Conservation (phyloP, 1,140 invertebrate species). For the Xylocopa sonorina region DNA sequence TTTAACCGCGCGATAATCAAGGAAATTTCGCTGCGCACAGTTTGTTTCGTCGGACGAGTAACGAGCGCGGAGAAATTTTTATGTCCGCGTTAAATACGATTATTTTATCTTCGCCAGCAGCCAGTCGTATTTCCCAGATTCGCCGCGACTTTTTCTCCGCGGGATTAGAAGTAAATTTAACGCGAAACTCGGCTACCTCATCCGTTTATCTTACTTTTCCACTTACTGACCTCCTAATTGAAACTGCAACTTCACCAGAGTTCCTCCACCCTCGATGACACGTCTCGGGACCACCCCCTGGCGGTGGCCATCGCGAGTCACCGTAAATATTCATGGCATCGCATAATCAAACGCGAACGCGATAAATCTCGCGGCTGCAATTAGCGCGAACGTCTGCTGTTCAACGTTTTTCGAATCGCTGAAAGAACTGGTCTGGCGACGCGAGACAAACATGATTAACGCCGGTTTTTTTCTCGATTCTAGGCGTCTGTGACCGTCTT, state of each 20-base stretch:
- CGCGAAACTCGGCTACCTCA: conserved; percentile 11
- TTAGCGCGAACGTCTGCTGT: not conserved
- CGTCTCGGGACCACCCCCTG: no score
- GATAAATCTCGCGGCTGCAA: conserved; percentile 16
- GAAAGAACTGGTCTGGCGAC: not conserved
- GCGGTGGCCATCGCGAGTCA: not conserved
- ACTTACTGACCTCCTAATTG: conserved; percentile 31
- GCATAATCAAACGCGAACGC: conserved; percentile 18
- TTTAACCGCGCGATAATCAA: no score
- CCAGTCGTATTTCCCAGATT: conserved; percentile 23
- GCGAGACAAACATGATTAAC: not conserved
- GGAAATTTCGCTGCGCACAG: not conserved
- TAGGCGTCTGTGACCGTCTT: no score
- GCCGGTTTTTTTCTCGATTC: not conserved
- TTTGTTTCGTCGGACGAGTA: not conserved
- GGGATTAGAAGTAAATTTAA: conserved; percentile 29
- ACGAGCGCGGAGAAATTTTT: not conserved
- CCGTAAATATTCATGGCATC: conserved; percentile 23
- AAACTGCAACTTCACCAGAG: conserved; percentile 28
- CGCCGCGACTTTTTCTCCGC: conserved; percentile 15
- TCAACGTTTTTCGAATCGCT: not conserved
- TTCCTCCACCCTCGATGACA: not conserved
- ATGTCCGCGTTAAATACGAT: conserved; percentile 6
- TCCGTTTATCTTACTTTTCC: conserved; percentile 33
- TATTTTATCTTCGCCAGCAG: not conserved